Evolutionary conservation across 2,113 vertebrate genomes (phyloP).

Genomic region (Grammomys surdaster): DNA sequence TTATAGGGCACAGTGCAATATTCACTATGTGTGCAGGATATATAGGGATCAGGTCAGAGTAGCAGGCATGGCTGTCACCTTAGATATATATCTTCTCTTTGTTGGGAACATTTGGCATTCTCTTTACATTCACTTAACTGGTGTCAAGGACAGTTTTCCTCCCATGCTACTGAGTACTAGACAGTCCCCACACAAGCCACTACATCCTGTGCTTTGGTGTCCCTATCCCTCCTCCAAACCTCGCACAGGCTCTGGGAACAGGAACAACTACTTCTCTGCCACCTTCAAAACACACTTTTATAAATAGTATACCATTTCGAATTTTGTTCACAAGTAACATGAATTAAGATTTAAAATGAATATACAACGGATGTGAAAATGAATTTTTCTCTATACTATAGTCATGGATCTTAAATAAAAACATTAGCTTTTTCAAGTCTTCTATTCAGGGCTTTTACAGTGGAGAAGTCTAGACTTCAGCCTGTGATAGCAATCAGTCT

Average conservation of each 20-base stretch:
- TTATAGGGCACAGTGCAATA: no score
- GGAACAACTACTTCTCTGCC: not conserved
- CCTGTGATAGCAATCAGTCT: not conserved
- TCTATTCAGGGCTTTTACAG: not conserved
- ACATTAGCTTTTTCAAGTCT: constrained; percentile 36
- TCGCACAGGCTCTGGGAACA: not conserved
- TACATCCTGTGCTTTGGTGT: not conserved
- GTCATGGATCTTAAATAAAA: not conserved
- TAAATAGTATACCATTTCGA: not conserved
- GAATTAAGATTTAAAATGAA: constrained; percentile 51
- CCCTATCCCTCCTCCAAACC: no score
- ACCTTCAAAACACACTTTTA: not conserved
- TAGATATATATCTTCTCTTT: not conserved
- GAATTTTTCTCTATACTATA: constrained; percentile 32
- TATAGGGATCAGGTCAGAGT: not conserved
- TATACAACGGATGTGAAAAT: not conserved
- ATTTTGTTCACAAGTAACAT: constrained; percentile 46
- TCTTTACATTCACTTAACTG: not conserved
- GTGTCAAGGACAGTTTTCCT: not conserved
- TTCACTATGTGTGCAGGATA: not conserved
- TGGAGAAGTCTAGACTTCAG: not conserved
- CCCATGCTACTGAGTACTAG: no score
- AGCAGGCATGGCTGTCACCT: not conserved
- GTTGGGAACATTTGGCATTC: not conserved
- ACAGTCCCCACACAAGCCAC: not conserved